Percentiles rank a stretch among this genome's conserved stretches.
Conservation (phyloP, 2,888 invertebrate species). For the Dicyrtoma fusca region DNA sequence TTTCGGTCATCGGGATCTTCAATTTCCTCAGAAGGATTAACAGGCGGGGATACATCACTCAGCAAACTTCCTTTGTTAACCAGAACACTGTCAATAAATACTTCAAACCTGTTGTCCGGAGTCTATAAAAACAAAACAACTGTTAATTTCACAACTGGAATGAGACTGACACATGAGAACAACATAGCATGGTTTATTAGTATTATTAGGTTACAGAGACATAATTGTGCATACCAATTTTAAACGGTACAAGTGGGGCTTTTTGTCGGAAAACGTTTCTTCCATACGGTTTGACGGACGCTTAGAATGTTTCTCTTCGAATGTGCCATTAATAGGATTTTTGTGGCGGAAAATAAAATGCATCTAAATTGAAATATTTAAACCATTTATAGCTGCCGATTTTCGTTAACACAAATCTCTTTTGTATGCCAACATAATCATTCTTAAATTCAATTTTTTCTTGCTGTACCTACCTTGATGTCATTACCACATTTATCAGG, state of each 20-base stretch:
- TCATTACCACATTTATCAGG: slow-evolving; percentile 99
- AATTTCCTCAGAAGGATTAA: slow-evolving; percentile 93
- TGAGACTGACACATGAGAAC: no score
- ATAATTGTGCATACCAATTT: slow-evolving; percentile 57
- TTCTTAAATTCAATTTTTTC: no score
- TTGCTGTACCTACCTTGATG: slow-evolving; percentile 81
- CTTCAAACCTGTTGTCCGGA: slow-evolving; percentile 52
- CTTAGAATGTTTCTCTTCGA: slow-evolving; percentile 95
- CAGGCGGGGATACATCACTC: slow-evolving; percentile 87
- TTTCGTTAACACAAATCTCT: no score
- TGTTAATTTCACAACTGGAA: no score
- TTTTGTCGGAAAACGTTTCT: slow-evolving; percentile 87
- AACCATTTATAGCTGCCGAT: no score
- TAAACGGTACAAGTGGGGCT: slow-evolving; percentile 84
- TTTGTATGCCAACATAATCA: no score
- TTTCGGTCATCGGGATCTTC: slow-evolving; percentile 81
- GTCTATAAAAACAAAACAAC: slow-evolving; percentile 59
- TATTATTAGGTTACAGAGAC: no score
- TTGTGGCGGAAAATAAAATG: slow-evolving; percentile 91
- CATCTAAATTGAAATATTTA: slow-evolving; percentile 62
- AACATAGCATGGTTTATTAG: slow-evolving; percentile 1
- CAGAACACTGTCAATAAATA: slow-evolving; percentile 47
- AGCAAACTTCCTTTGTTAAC: slow-evolving; percentile 84
- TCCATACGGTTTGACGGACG: slow-evolving; percentile 83
- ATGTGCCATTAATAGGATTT: slow-evolving; percentile 86